Evolutionary conservation across 2,888 invertebrate species (phyloP), one percentile per base, ranked within the genome.

Genomic region (Pyrrhosoma nymphula): DNA sequence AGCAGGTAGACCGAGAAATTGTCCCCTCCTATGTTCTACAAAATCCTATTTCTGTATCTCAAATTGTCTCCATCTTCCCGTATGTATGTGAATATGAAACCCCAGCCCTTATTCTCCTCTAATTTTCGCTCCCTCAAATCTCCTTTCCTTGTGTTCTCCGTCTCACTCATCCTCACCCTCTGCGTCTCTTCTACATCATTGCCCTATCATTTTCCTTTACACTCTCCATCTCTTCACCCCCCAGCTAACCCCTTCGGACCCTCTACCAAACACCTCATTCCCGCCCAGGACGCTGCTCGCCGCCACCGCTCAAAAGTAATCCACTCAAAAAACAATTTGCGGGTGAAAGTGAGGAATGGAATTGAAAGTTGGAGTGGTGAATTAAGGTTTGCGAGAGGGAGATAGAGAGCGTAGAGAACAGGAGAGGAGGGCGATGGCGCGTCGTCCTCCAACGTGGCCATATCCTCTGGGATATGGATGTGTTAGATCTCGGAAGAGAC

Each of bases 251-350:
- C 55, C n/a, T 23, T n/a, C 12, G n/a, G n/a, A 89, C 55, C 89
- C 60, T 20, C 20, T 60, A 1, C 16, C 47, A 47, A 47, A 60
- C 60, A 60, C 20, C 18, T 88, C 39, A 10, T 39, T 20, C 39
- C 47, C 88, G 12, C 88, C 35, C 14, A 30, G 47, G 47, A 26
- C 88, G 20, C 39, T 55, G 23, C 23, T 8, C 89, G n/a, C 55
- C 88, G 1, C 47, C 39, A 26, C 88, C 89, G 82, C 82, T 82
- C 30, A 82, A 60, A 82, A 82, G 82, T 82, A 82, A 82, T 82
- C 55, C 89, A 89, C 89, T 89, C 89, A 89, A 89, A 89, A 55
- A 89, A 89, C 55, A 47, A 55, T 89, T 89, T 89, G 89, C 55
- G 89, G 89, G 89, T 55, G 89, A 89, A 47, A 55, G 89, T 55